Evolutionary conservation across 2,113 vertebrate genomes (phyloP).

Genomic region (Leptobrachium leishanense): DNA sequence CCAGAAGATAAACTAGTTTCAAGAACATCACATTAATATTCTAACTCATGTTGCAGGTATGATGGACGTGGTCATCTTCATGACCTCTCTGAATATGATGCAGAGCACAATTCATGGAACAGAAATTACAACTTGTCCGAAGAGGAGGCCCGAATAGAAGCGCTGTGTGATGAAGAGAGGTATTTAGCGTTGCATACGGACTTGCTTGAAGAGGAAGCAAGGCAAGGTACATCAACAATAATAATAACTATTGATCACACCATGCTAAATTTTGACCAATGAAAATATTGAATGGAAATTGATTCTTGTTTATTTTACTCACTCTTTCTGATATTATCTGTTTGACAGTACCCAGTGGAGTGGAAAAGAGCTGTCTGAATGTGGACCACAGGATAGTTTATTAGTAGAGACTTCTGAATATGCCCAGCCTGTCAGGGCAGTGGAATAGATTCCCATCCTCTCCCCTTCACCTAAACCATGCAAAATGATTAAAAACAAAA

Average conservation of each 20-base stretch:
- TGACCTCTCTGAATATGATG: conserved; percentile 98
- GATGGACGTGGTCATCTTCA: conserved; percentile 98
- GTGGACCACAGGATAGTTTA: conserved; percentile 83
- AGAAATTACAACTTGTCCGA: conserved; percentile 93
- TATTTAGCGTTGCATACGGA: conserved; percentile 99
- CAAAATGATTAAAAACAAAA: background rate
- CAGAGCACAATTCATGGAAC: conserved; percentile 93
- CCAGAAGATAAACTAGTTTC: conserved; percentile 50
- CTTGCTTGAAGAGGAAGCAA: conserved; percentile 97
- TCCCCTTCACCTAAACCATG: too few species aligned
- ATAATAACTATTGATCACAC: conserved; percentile 47
- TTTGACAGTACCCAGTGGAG: conserved; percentile 82
- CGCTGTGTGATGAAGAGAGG: conserved; percentile 97
- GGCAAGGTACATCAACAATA: conserved; percentile 84
- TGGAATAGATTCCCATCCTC: conserved; percentile 62
- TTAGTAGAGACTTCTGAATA: conserved; percentile 74
- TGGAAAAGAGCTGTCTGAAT: conserved; percentile 79
- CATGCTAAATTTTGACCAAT: conserved; percentile 25
- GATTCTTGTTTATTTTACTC: conserved; percentile 76
- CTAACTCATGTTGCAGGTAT: conserved; percentile 86
- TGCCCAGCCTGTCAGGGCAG: conserved; percentile 74
- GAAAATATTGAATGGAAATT: conserved; percentile 52
- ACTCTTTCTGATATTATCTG: conserved; percentile 83
- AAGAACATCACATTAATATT: conserved; percentile 71
- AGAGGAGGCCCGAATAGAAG: conserved; percentile 94